Percentiles rank a stretch among this genome's conserved stretches.
Conservation (phyloP, 2,113 vertebrate species). For the Cacatua alba region DNA sequence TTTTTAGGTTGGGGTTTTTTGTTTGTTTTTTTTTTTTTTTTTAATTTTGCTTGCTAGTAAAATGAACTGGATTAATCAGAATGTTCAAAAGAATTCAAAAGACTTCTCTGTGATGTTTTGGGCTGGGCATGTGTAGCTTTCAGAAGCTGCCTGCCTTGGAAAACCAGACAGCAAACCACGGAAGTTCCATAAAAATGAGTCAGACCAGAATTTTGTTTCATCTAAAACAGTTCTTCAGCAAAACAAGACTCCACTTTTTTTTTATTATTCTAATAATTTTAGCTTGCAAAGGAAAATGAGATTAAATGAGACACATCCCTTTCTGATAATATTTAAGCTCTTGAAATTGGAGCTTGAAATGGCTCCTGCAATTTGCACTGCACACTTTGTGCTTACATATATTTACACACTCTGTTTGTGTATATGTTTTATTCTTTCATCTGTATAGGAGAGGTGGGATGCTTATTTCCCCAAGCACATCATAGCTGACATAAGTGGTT, state of each 20-base stretch:
- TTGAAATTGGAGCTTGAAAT: background rate
- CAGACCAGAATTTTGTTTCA: background rate
- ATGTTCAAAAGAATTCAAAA: background rate
- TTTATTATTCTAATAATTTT: background rate
- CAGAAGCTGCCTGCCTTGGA: background rate
- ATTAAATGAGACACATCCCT: background rate
- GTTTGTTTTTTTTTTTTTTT: background rate
- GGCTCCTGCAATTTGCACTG: background rate
- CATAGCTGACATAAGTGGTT: background rate
- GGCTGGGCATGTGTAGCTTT: background rate
- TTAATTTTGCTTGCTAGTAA: background rate
- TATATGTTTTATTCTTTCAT: background rate
- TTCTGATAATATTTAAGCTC: background rate
- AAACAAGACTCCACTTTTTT: background rate
- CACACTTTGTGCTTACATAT: background rate
- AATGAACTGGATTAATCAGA: background rate
- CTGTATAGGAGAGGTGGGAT: background rate
- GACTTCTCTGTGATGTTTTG: background rate
- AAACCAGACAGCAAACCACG: background rate
- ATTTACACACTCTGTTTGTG: background rate
- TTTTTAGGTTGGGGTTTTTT: background rate
- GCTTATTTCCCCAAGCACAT: background rate
- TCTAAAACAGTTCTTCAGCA: background rate
- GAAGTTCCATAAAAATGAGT: background rate
- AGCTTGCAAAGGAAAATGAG: background rate